phyloP scores from a whole-genome alignment of 2,113 vertebrate genomes.

The Antechinus stuartii region DNA sequence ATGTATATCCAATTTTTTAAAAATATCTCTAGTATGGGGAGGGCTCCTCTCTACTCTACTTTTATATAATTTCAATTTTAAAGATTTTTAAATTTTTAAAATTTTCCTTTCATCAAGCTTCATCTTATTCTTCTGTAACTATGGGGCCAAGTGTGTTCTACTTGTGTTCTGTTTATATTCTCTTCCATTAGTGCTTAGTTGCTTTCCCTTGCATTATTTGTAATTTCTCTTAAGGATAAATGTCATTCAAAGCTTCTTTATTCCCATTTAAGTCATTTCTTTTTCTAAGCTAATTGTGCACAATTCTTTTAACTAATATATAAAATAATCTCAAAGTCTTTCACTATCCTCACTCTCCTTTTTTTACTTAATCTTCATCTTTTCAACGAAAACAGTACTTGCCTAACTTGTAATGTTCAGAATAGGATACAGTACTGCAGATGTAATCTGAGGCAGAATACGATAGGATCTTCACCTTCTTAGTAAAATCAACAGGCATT shows the following conservation, averaged over 20 bases:
- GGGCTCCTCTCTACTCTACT: not conserved
- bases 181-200: not conserved
- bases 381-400: not conserved
- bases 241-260: not conserved
- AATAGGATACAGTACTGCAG: not conserved
- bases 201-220: not conserved
- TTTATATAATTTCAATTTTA: not conserved
- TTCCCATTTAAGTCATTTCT: not conserved
- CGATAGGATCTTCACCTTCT: not conserved
- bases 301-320: not conserved
- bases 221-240: not conserved
- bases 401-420: not conserved
- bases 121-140: not conserved
- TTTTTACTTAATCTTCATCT: not conserved
- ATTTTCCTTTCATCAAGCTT: not conserved
- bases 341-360: not conserved
- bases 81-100: not conserved
- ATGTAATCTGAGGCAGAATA: not conserved
- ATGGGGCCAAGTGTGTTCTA: not conserved
- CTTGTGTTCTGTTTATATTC: not conserved
- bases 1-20: not conserved
- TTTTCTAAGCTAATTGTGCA: not conserved
- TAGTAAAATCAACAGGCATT: not conserved
- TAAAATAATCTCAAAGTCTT: not conserved
- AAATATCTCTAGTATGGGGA: not conserved